These are phyloP conservation scores for Microtus pennsylvanicus DNA, from an alignment of 2,113 vertebrate species.

Conservation along the genomic window DNA sequence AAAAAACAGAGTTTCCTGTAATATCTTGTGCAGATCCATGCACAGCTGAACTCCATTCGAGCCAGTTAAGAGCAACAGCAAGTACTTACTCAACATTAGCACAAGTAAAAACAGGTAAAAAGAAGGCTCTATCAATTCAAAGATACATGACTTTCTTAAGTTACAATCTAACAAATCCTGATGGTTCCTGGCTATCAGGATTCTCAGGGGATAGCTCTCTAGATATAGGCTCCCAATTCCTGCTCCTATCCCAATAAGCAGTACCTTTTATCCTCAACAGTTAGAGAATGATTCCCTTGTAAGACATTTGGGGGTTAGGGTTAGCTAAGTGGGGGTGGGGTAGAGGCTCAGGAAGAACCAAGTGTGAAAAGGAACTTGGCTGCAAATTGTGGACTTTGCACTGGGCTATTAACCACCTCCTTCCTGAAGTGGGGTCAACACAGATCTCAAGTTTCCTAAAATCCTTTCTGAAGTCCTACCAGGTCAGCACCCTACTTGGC, in stretches of 20 bases:
- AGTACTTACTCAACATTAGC: neutral
- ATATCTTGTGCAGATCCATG: neutral
- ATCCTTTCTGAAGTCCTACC: accelerated
- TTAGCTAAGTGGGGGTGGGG: neutral
- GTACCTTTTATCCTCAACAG: neutral
- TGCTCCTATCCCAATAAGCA: neutral
- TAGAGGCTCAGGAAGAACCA: neutral
- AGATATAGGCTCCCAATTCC: neutral
- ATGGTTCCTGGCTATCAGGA: neutral
- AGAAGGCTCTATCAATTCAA: neutral
- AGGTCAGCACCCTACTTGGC: accelerated
- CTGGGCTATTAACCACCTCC: too few relatives aligned
- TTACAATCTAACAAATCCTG: neutral
- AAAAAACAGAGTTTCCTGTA: neutral
- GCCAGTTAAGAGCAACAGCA: too few relatives aligned
- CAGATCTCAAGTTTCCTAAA: neutral
- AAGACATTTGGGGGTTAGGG: neutral
- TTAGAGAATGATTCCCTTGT: neutral
- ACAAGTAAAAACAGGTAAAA: accelerated
- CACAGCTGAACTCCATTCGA: neutral
- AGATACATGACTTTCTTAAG: neutral
- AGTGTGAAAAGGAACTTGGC: neutral
- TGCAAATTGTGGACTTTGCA: neutral
- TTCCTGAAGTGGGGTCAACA: neutral
- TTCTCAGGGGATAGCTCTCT: neutral